A percentile compares a stretch with the other conserved stretches of the same genome.
Evolutionary conservation across 2,113 vertebrate genomes (phyloP).

Genomic region (Scolopax mira): DNA sequence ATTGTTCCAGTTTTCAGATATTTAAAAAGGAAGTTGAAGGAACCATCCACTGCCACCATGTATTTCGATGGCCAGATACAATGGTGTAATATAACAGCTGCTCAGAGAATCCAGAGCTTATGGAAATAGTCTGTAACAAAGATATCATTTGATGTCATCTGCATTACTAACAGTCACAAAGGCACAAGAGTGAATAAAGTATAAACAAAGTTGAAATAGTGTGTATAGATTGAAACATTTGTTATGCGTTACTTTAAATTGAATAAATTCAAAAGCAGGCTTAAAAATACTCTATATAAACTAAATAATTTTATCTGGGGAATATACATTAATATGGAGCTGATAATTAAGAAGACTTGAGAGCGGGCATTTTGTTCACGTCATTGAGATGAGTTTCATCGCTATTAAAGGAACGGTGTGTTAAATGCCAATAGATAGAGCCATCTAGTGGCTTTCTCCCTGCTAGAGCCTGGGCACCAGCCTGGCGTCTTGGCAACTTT

Average conservation of each 20-base stretch:
- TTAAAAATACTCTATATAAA: not conserved
- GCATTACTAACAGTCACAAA: not conserved
- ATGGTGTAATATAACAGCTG: fast-evolving
- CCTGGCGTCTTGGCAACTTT: not conserved
- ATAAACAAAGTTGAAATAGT: not conserved
- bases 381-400: not conserved
- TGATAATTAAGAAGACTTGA: not conserved
- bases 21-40: not conserved
- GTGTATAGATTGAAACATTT: not conserved
- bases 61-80: not conserved
- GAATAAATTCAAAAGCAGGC: not conserved
- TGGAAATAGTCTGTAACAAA: not conserved
- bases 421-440: not conserved
- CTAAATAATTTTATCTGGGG: slow-evolving; percentile 2
- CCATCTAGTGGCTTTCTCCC: slow-evolving; percentile 17
- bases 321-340: not conserved
- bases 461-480: not conserved
- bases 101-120: not conserved
- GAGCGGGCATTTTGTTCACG: not conserved
- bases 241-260: not conserved
- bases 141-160: not conserved
- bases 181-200: not conserved
- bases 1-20: not conserved
- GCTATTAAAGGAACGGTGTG: not conserved
- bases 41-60: not conserved